Percentiles rank a stretch among this genome's conserved stretches.
These are phyloP conservation scores for Apodemia duryi DNA, from an alignment of 2,888 invertebrate genomes.

Conservation along the genomic window DNA sequence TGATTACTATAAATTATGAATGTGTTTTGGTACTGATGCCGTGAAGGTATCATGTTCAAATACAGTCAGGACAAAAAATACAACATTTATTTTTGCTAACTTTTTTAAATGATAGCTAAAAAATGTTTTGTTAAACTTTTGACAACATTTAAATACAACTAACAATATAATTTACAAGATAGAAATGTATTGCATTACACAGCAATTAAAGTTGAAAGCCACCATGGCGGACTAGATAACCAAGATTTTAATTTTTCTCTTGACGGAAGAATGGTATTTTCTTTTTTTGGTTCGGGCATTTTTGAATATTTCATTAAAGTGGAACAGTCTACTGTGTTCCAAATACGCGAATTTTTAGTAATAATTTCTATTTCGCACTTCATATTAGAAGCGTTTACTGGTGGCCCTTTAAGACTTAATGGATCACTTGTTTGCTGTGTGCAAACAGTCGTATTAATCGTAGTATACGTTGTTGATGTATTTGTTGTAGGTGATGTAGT, in stretches of 20 bases:
- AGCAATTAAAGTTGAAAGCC: conserved; percentile 62
- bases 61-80: too few species aligned
- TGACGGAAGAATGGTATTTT: conserved; percentile 44
- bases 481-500: background rate
- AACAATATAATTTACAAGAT: too few species aligned
- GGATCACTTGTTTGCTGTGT: conserved; percentile 49
- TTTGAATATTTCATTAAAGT: conserved; percentile 53
- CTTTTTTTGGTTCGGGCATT: conserved; percentile 51
- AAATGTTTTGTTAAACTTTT: too few species aligned
- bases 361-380: conserved; percentile 58
- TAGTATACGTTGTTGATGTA: conserved; percentile 20
- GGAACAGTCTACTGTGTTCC: conserved; percentile 51
- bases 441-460: conserved; percentile 39
- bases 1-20: background rate
- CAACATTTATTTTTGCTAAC: too few species aligned
- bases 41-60: too few species aligned
- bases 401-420: conserved; percentile 47
- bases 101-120: too few species aligned
- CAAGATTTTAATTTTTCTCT: conserved; percentile 53
- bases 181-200: conserved; percentile 35
- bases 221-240: conserved; percentile 65
- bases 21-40: background rate
- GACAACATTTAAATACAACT: too few species aligned
- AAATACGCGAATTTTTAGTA: conserved; percentile 43
- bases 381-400: conserved; percentile 44